These are phyloP conservation scores for Drosophila mayaguana DNA, from an alignment of 2,888 invertebrate genomes.

Conservation along the genomic window DNA sequence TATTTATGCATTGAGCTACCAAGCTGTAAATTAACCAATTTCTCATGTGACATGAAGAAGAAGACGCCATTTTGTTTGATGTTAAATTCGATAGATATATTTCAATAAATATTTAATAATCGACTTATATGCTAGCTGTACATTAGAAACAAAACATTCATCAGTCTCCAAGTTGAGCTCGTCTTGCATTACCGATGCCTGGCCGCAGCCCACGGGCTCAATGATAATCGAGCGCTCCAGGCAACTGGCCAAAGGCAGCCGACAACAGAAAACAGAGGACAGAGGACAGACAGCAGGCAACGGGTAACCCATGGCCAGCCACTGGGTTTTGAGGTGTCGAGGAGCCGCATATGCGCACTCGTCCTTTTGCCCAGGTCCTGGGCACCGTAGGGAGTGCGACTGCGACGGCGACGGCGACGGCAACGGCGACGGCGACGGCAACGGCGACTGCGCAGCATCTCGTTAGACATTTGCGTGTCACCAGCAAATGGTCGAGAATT, in stretches of 20 bases:
- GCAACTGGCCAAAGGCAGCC: constrained; percentile 19
- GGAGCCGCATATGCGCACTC: constrained; percentile 47
- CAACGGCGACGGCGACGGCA: background rate
- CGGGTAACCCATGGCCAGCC: constrained; percentile 78
- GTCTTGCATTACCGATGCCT: constrained; percentile 28
- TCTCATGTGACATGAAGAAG: background rate
- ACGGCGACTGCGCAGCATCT: constrained; percentile 59
- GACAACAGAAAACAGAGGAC: constrained; percentile 1
- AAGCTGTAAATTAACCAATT: background rate
- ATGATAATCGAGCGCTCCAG: constrained; percentile 66
- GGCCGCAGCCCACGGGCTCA: constrained; percentile 49
- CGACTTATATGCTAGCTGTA: constrained; percentile 21
- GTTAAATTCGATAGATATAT: constrained; percentile 21
- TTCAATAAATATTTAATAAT: constrained; percentile 50
- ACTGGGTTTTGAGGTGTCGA: constrained; percentile 59
- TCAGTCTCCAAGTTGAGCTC: constrained; percentile 55
- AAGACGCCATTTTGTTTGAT: background rate
- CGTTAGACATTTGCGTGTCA: constrained; percentile 79
- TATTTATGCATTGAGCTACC: background rate
- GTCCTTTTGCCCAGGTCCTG: constrained; percentile 44
- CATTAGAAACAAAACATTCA: constrained; percentile 34
- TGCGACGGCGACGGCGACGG: constrained; percentile 29
- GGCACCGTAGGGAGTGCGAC: constrained; percentile 75
- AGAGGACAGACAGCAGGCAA: constrained; percentile 16
- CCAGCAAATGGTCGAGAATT: constrained; percentile 78